phyloP scores from a whole-genome alignment of 1,140 invertebrate genomes.

The Calosoma granatense region DNA sequence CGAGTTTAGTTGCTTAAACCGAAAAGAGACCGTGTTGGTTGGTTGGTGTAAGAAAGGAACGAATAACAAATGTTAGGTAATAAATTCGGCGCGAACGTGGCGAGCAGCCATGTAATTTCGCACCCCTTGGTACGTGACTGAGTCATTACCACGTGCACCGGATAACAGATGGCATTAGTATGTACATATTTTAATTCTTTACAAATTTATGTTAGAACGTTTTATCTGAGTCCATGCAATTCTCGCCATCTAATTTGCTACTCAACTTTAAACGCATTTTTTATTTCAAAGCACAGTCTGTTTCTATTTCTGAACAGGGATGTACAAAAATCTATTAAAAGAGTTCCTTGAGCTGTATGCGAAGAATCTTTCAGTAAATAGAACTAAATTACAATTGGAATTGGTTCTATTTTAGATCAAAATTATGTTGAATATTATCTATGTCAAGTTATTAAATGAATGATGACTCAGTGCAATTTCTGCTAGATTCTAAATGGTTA shows the following conservation, averaged over 20 bases:
- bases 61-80: neutral
- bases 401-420: no score
- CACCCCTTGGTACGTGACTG: constrained; percentile 7
- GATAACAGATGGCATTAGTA: constrained; percentile 7
- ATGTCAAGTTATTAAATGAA: no score
- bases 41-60: neutral
- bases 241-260: neutral
- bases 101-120: neutral
- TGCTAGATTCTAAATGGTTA: no score
- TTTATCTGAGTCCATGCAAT: neutral
- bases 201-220: neutral
- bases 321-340: no score
- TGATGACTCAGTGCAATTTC: no score
- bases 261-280: neutral
- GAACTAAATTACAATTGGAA: no score
- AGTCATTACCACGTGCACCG: constrained; percentile 5
- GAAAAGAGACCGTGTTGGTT: neutral
- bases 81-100: constrained; percentile 1
- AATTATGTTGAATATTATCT: no score
- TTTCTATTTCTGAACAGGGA: no score
- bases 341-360: no score
- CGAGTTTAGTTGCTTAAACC: neutral
- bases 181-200: constrained; percentile 9
- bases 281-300: no score
- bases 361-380: no score